Evolutionary conservation across 2,797 vertebrate species (phyloP).

Genomic region (Macrochelys suwanniensis): DNA sequence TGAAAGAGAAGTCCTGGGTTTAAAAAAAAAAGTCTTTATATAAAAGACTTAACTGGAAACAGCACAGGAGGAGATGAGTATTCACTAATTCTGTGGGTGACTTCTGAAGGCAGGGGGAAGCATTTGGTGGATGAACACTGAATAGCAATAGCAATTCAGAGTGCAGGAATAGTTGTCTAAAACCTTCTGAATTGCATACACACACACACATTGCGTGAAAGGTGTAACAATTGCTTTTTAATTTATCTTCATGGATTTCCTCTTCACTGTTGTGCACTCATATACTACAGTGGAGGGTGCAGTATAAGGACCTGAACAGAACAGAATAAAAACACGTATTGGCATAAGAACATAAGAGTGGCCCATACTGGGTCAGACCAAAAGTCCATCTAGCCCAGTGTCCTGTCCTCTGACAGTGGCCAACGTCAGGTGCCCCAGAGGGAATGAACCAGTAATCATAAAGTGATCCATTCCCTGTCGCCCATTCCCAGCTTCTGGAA

Average conservation of each 20-base stretch:
- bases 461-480: too few relatives aligned
- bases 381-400: too few relatives aligned
- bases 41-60: not conserved
- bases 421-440: too few relatives aligned
- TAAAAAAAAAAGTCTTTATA: not conserved
- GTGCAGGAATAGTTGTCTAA: not conserved
- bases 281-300: not conserved
- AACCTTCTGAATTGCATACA: not conserved
- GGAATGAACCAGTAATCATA: too few relatives aligned
- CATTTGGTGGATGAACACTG: not conserved
- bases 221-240: not conserved
- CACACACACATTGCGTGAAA: not conserved
- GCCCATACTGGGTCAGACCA: too few relatives aligned
- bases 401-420: too few relatives aligned
- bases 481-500: too few relatives aligned
- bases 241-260: not conserved
- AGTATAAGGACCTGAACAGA: not conserved
- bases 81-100: not conserved
- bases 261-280: not conserved
- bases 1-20: slow-evolving; percentile 59
- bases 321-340: not conserved
- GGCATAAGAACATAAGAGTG: too few relatives aligned
- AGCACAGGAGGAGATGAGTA: not conserved
- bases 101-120: not conserved
- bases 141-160: not conserved